Evolutionary conservation across 2,113 vertebrate species (phyloP), one percentile per base, ranked within the genome.

Genomic region (Poeciliopsis occidentalis): DNA sequence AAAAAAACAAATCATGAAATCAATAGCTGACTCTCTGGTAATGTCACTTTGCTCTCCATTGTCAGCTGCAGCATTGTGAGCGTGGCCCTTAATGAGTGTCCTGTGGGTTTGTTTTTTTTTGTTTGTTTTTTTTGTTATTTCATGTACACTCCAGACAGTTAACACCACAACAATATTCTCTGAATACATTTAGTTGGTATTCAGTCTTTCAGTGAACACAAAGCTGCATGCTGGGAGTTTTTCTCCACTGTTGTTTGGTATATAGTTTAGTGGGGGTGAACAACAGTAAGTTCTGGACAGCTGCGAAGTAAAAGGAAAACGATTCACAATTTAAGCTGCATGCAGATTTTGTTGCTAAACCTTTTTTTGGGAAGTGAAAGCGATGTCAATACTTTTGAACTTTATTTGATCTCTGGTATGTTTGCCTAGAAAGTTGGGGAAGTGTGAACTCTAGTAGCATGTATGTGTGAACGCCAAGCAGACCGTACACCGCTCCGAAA

Each of bases 1-100:
- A n/a, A 73, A 73, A 41, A 34, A 73, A 76, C 71, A 54, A 73
- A 78, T 76, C 66, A 72, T 54, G 8, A 67, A 85, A 79, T 86
- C 60, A 8, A 81, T 80, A 66, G 77, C 60, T 24, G 72, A 72
- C 54, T 62, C 54, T 62, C 60, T 61, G 37, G 71, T 78, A 60
- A 73, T 76, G 83, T 73, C 22, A 61, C 79, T 76, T 76, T 75
- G 73, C 61, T 84, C 13, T 3, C 15, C 10, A 30, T 63, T 81
- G 76, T 82, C 51, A 30, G 8, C 73, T 83, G 67, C 10, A 64
- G 44, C 75, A 32, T 73, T 57, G 67, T 65, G 60, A 76, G 75
- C 70, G 47, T 65, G 70, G 32, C 60, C 24, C 17, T 2, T 78
- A 71, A 85, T 8, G 64, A 82, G 71, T 30, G 63, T 73, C 29